phyloP scores from a whole-genome alignment of 1,140 invertebrate genomes.

The Pissodes strobi region DNA sequence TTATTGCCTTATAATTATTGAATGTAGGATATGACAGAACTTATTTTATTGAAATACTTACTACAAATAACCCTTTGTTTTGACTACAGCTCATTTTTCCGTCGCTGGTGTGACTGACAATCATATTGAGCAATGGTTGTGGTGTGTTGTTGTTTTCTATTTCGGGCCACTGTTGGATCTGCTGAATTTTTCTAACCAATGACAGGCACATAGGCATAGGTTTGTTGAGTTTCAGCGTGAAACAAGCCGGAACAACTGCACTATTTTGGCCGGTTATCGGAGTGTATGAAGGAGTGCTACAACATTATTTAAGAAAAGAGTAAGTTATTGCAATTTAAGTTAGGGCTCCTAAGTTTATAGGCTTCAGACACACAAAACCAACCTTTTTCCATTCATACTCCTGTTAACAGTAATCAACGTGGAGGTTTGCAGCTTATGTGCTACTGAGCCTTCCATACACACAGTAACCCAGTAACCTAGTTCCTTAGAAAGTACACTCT shows the following conservation, averaged over 20 bases:
- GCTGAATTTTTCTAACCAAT: slow-evolving; percentile 73
- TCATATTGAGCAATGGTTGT: slow-evolving; percentile 74
- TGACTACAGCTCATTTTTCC: slow-evolving; percentile 70
- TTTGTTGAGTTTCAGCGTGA: slow-evolving; percentile 84
- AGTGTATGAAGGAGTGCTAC: slow-evolving; percentile 77
- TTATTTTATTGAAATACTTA: too few relatives aligned
- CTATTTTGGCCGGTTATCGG: slow-evolving; percentile 81
- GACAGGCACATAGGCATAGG: slow-evolving; percentile 83
- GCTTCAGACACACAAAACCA: slow-evolving; percentile 36
- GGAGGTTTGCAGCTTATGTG: slow-evolving; percentile 84
- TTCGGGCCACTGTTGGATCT: slow-evolving; percentile 72
- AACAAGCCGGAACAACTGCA: slow-evolving; percentile 85
- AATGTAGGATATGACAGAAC: too few relatives aligned
- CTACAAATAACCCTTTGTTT: slow-evolving; percentile 77
- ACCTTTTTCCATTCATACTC: slow-evolving; percentile 78
- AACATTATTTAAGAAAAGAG: too few relatives aligned
- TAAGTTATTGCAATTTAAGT: too few relatives aligned
- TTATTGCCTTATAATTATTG: too few relatives aligned
- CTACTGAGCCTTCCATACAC: slow-evolving; percentile 84
- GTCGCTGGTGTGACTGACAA: slow-evolving; percentile 74
- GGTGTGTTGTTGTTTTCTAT: slow-evolving; percentile 68
- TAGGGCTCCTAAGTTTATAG: too few relatives aligned
- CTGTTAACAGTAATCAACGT: slow-evolving; percentile 78
- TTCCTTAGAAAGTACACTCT: slow-evolving; percentile 70
- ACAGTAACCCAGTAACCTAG: slow-evolving; percentile 88